These are phyloP conservation scores for Ochlodes sylvanus DNA, from an alignment of 2,888 invertebrate species.

Conservation along the genomic window DNA sequence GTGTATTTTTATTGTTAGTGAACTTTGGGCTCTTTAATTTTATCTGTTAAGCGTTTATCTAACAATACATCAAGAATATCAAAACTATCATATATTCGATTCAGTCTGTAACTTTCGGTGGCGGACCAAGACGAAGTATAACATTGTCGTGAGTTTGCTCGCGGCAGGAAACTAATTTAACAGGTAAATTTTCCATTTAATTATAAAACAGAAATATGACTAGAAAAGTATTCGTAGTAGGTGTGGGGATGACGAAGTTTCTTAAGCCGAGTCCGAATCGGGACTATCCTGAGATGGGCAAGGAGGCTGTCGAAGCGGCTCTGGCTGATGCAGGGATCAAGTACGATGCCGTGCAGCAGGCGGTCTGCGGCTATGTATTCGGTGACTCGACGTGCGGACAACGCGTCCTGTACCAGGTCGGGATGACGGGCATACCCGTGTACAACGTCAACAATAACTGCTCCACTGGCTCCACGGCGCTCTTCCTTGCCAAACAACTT, in stretches of 20 bases:
- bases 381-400: constrained; percentile 99
- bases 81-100: constrained; percentile 1
- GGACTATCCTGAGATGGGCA: constrained; percentile 98
- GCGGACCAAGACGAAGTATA: constrained; percentile 26
- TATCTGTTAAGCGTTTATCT: background rate
- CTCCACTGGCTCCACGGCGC: constrained; percentile 97
- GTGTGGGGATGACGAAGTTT: constrained; percentile 99
- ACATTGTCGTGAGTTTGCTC: background rate
- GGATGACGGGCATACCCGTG: constrained; percentile 98
- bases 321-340: constrained; percentile 92
- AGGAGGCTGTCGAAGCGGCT: constrained; percentile 96
- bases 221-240: constrained; percentile 93
- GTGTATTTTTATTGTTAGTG: background rate
- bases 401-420: constrained; percentile 96
- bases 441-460: constrained; percentile 99
- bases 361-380: constrained; percentile 96
- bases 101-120: constrained; percentile 1
- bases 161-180: background rate
- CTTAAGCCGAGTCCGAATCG: constrained; percentile 95
- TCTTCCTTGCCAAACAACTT: constrained; percentile 95
- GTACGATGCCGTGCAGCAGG: constrained; percentile 93
- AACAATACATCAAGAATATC: background rate
- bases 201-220: constrained; percentile 71
- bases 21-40: constrained; percentile 1
- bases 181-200: constrained; percentile 13